Percentiles rank a stretch among this genome's conserved stretches.
phyloP scores from a whole-genome alignment of 2,888 invertebrate genomes.

The Calephelis perditalis region DNA sequence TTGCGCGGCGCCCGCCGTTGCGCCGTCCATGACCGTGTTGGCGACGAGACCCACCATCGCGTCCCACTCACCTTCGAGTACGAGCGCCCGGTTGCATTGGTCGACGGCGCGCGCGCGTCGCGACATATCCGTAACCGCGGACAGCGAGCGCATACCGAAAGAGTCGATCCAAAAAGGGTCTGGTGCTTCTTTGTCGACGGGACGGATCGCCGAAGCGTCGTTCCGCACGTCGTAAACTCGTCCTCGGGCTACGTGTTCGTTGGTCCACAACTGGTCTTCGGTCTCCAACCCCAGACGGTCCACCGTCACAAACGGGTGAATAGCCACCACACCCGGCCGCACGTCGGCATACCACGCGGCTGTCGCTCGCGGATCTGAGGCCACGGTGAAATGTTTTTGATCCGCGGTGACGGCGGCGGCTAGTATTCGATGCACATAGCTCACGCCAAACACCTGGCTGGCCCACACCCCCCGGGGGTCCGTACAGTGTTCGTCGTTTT shows the following conservation, averaged over 20 bases:
- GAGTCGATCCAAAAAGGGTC: constrained; percentile 13
- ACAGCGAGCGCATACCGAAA: constrained; percentile 14
- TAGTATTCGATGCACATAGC: constrained; percentile 4
- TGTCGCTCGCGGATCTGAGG: constrained; percentile 4
- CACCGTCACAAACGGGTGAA: too few relatives aligned
- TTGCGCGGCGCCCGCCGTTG: neutral
- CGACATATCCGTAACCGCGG: constrained; percentile 10
- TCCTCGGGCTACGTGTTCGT: constrained; percentile 5
- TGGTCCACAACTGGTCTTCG: neutral
- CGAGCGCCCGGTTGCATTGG: neutral
- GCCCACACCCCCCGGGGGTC: neutral
- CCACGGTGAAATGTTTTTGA: constrained; percentile 13
- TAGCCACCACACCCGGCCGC: constrained; percentile 11
- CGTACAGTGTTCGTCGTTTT: neutral
- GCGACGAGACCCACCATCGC: too few relatives aligned
- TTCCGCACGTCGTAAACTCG: constrained; percentile 9
- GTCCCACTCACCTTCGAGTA: too few relatives aligned
- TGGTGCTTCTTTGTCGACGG: constrained; percentile 4
- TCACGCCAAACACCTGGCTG: constrained; percentile 7
- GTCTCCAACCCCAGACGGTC: too few relatives aligned
- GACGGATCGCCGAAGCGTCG: constrained; percentile 5
- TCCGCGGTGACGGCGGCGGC: constrained; percentile 12
- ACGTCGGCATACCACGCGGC: constrained; percentile 14
- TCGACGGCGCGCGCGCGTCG: constrained; percentile 1
- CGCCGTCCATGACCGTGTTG: neutral